Evolutionary conservation across 2,797 vertebrate genomes (phyloP).

Genomic region (Peromyscus nudipes): DNA sequence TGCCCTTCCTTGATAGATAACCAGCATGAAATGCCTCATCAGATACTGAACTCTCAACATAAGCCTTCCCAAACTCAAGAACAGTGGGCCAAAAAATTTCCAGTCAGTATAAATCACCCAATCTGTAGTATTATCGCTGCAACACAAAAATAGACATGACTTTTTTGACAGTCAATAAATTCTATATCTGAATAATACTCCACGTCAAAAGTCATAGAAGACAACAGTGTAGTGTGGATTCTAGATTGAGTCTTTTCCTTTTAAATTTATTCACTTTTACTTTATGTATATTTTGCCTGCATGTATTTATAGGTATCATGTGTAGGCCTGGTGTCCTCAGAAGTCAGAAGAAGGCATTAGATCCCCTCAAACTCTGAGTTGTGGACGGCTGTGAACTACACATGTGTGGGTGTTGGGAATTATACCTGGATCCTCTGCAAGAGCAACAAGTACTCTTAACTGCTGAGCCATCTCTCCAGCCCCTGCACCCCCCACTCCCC

Average conservation of each 20-base stretch:
- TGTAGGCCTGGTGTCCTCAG: not conserved
- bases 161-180: not conserved
- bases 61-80: not conserved
- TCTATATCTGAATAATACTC: not conserved
- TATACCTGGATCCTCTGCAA: not conserved
- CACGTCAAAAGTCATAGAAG: not conserved
- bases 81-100: not conserved
- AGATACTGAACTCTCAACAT: not conserved
- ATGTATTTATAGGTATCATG: not conserved
- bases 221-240: not conserved
- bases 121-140: not conserved
- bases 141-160: not conserved
- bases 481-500: not conserved
- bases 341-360: not conserved
- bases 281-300: not conserved
- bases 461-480: not conserved
- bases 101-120: not conserved
- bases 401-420: not conserved
- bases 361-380: not conserved
- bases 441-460: not conserved
- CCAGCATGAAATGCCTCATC: not conserved
- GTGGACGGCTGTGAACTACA: not conserved
- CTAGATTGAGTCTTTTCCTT: not conserved
- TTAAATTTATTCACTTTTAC: not conserved
- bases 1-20: not conserved